phyloP scores from a whole-genome alignment of 2,797 vertebrate species.

The Eulemur coronatus region DNA sequence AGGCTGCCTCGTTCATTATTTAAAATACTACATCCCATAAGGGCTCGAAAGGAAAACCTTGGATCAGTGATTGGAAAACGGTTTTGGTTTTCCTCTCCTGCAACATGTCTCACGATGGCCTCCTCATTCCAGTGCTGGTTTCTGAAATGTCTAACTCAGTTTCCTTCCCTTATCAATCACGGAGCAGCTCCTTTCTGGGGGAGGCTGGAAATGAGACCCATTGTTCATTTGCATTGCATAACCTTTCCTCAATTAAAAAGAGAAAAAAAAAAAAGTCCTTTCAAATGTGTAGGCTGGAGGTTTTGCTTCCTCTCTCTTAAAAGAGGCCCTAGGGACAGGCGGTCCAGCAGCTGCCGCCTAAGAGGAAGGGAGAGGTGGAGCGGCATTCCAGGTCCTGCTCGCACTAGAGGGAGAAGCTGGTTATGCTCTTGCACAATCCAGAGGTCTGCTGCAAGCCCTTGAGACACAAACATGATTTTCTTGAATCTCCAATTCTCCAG shows the following conservation, averaged over 20 bases:
- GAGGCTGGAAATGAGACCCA: slow-evolving; percentile 45
- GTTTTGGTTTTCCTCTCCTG: neutral
- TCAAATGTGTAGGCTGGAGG: slow-evolving; percentile 21
- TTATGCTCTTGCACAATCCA: neutral
- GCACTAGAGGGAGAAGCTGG: neutral
- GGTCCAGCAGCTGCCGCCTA: neutral
- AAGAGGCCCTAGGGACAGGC: neutral
- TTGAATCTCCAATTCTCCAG: neutral
- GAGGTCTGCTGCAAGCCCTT: neutral
- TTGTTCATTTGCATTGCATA: slow-evolving; percentile 44
- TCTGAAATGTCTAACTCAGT: neutral
- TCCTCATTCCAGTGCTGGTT: neutral
- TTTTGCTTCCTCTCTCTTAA: slow-evolving; percentile 21
- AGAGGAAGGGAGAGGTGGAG: neutral
- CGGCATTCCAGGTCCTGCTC: neutral
- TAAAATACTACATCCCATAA: neutral
- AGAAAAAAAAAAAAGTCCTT: neutral
- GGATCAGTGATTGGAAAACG: neutral
- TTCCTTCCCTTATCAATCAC: slow-evolving; percentile 59
- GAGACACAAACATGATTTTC: neutral
- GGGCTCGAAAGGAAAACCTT: neutral
- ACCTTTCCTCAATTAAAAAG: slow-evolving; percentile 58
- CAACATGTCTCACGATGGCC: neutral
- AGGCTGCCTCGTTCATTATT: neutral
- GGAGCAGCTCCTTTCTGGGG: neutral